phyloP scores from a whole-genome alignment of 2,888 invertebrate genomes.

The Lycocerus yunnanus region DNA sequence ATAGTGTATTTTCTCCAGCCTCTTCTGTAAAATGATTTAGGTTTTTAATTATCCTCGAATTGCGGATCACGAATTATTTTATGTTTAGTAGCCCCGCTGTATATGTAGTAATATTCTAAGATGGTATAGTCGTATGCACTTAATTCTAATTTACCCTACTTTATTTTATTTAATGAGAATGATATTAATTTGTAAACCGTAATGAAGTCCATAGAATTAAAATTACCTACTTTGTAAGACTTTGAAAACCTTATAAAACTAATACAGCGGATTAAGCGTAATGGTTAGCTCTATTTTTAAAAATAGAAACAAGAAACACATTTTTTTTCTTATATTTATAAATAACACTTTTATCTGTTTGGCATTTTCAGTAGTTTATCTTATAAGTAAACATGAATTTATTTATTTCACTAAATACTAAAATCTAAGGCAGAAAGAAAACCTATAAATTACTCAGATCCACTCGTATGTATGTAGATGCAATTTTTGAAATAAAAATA shows the following conservation, averaged over 20 bases:
- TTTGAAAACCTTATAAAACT: neutral
- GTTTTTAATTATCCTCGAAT: no score
- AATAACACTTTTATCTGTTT: neutral
- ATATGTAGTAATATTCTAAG: neutral
- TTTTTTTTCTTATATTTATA: neutral
- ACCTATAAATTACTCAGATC: neutral
- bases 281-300: neutral
- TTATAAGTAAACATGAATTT: neutral
- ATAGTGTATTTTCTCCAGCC: no score
- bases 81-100: neutral
- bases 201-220: neutral
- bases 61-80: neutral
- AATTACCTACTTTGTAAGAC: neutral
- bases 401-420: neutral
- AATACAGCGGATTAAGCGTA: neutral
- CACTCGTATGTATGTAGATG: neutral
- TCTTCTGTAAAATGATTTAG: no score
- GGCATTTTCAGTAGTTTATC: neutral
- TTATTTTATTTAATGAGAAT: neutral
- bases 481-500: neutral
- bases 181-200: neutral
- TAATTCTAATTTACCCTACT: neutral
- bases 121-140: neutral
- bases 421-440: neutral
- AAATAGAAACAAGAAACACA: neutral